Percentiles rank a stretch among this genome's conserved stretches.
These are phyloP conservation scores for Rhodeus uyekii DNA, from an alignment of 2,797 vertebrate genomes.

Conservation along the genomic window DNA sequence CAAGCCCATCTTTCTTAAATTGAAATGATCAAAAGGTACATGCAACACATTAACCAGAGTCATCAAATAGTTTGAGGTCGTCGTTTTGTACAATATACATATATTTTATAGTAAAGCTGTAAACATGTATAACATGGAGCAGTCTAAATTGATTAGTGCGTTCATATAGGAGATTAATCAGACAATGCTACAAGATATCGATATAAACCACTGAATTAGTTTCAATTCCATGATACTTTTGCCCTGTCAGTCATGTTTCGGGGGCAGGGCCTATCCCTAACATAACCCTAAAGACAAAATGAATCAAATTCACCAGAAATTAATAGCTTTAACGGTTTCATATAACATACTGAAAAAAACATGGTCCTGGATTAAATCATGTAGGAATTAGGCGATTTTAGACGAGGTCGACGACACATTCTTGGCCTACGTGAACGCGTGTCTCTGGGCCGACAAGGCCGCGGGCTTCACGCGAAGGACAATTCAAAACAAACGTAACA, in stretches of 20 bases:
- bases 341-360: not conserved
- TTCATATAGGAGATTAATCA: not conserved
- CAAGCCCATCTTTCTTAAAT: not conserved
- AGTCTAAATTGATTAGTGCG: not conserved
- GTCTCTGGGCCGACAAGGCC: slow-evolving; percentile 10
- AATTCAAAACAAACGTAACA: not conserved
- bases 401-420: not conserved
- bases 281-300: not conserved
- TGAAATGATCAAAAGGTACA: not conserved
- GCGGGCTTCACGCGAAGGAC: not conserved
- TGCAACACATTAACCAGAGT: too few relatives aligned
- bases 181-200: not conserved
- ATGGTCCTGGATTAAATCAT: not conserved
- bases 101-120: too few relatives aligned
- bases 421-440: slow-evolving; percentile 36
- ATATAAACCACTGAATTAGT: not conserved
- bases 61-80: not conserved
- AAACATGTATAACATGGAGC: not conserved
- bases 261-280: too few relatives aligned
- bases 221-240: not conserved
- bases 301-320: not conserved
- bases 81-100: not conserved
- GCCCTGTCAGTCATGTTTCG: not conserved
- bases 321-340: not conserved
- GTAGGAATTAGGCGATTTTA: not conserved